Evolutionary conservation across 2,888 invertebrate species (phyloP).

Genomic region (Sialis lutaria): DNA sequence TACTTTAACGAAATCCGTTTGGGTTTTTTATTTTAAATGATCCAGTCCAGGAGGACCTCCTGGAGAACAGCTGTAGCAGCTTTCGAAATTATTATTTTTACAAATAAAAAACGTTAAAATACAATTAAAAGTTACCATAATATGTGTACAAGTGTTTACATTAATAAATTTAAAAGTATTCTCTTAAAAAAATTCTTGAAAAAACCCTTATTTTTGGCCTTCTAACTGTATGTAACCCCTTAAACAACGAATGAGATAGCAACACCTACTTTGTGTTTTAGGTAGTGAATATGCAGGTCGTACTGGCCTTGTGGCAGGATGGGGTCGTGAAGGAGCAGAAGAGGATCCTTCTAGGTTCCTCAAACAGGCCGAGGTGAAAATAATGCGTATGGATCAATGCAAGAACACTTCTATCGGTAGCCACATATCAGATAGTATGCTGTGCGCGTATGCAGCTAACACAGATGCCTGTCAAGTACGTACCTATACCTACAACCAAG

Average conservation of each 20-base stretch:
- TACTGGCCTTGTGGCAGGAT: conserved; percentile 33
- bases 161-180: too few species aligned
- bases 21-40: too few species aligned
- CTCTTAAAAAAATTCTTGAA: too few species aligned
- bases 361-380: conserved; percentile 27
- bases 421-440: conserved; percentile 32
- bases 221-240: too few species aligned
- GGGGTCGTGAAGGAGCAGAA: conserved; percentile 28
- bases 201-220: too few species aligned
- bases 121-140: too few species aligned
- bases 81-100: too few species aligned
- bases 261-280: conserved; percentile 12
- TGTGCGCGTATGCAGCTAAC: conserved; percentile 38
- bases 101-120: too few species aligned
- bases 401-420: conserved; percentile 16
- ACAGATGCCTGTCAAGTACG: conserved; percentile 40
- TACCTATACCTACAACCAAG: background rate
- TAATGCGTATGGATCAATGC: conserved; percentile 28
- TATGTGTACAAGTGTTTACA: too few species aligned
- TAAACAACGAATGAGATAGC: background rate
- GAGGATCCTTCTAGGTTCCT: conserved; percentile 29
- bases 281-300: conserved; percentile 27
- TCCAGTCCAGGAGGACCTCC: too few species aligned
- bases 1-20: too few species aligned
- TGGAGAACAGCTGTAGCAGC: too few species aligned